Conservation (phyloP, 64 coral and sea anemone genomes). For the Pocillopora verrucosa region DNA sequence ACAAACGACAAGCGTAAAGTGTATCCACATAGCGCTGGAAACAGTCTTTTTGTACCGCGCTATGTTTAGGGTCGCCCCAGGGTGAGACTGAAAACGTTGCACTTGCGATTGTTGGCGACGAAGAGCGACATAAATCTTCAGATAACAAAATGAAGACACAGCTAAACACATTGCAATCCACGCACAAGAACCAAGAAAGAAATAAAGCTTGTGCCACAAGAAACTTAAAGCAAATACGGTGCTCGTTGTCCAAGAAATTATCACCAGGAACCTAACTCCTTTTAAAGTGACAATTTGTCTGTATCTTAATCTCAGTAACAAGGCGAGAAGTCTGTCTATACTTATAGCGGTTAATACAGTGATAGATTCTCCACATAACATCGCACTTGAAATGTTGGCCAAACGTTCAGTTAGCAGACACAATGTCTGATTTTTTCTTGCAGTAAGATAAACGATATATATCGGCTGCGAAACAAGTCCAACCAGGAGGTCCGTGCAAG, state of each 20-base stretch:
- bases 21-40: neutral
- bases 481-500: conserved; percentile 48
- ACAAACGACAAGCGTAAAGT: neutral
- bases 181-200: neutral
- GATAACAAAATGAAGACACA: neutral
- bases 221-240: neutral
- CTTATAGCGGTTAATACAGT: conserved; percentile 1
- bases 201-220: neutral
- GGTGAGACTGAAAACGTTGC: neutral
- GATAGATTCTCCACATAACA: neutral
- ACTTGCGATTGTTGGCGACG: neutral
- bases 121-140: neutral
- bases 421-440: neutral
- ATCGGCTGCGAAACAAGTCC: conserved; percentile 54
- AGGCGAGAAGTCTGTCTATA: conserved; percentile 13
- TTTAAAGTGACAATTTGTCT: neutral
- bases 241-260: neutral
- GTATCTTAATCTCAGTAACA: conserved; percentile 4
- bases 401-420: neutral
- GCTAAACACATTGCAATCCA: neutral
- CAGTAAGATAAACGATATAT: neutral
- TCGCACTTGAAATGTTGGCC: neutral
- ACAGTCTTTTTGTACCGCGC: neutral
- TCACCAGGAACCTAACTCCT: neutral
- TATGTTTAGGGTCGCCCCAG: neutral